Evolutionary conservation across 2,113 vertebrate genomes (phyloP).

Genomic region (Cyanocitta stelleri): DNA sequence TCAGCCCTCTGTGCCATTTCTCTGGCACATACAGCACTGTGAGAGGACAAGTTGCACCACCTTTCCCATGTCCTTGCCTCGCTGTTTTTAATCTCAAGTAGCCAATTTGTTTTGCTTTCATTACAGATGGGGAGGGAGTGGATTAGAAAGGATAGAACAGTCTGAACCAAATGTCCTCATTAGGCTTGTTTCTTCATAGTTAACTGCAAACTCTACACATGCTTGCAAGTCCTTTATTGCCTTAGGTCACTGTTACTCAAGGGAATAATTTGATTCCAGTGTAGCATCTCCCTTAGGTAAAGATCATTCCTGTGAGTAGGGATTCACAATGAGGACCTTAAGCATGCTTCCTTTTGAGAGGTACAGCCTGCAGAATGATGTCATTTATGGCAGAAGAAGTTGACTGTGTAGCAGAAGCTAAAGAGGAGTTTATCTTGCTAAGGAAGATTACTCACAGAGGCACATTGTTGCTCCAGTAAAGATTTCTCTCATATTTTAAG

Average conservation of each 20-base stretch:
- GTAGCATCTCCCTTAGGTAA: background rate
- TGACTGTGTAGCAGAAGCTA: background rate
- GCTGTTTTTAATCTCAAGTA: slow-evolving; percentile 22
- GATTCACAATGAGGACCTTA: background rate
- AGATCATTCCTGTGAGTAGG: background rate
- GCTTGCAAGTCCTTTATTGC: background rate
- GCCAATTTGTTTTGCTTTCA: slow-evolving; percentile 23
- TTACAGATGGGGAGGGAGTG: background rate
- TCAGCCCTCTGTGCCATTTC: background rate
- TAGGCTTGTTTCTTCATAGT: slow-evolving; percentile 4
- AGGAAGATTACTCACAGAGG: background rate
- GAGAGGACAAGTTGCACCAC: slow-evolving; percentile 13
- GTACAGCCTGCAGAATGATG: background rate
- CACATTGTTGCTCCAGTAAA: background rate
- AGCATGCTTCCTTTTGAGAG: background rate
- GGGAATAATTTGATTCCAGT: background rate
- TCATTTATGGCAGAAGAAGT: background rate
- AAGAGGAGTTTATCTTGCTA: background rate
- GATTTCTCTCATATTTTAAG: slow-evolving; percentile 31
- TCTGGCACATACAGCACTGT: background rate
- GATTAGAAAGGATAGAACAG: slow-evolving; percentile 10
- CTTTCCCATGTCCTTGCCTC: slow-evolving; percentile 26
- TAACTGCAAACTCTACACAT: background rate
- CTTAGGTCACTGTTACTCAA: background rate
- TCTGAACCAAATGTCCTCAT: slow-evolving; percentile 37